Evolutionary conservation across 2,888 invertebrate genomes (phyloP).

Genomic region (Carcina quercana): DNA sequence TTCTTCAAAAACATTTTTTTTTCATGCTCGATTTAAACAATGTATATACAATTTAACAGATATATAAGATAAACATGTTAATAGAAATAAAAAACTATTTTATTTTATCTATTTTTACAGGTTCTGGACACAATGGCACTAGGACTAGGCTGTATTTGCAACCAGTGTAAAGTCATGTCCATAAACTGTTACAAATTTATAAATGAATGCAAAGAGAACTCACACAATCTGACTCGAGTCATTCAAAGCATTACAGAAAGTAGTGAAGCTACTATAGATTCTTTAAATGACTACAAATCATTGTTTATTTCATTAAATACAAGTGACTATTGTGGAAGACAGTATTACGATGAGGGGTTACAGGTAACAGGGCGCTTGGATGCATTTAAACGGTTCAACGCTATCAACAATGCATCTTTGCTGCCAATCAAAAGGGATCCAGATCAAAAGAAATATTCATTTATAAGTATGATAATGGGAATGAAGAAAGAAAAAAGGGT

Average conservation of each 20-base stretch:
- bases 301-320: constrained; percentile 4
- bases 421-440: background rate
- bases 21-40: no score
- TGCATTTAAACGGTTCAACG: background rate
- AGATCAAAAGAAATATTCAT: background rate
- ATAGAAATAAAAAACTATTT: no score
- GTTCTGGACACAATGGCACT: background rate
- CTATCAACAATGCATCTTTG: background rate
- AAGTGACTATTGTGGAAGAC: constrained; percentile 2
- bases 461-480: background rate
- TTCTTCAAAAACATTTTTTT: no score
- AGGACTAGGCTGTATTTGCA: constrained; percentile 3
- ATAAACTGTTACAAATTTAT: constrained; percentile 7
- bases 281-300: background rate
- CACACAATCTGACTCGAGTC: background rate
- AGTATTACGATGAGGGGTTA: constrained; percentile 3
- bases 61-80: no score
- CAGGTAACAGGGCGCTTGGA: background rate
- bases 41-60: no score
- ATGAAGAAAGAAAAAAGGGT: background rate
- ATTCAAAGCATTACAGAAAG: constrained; percentile 3
- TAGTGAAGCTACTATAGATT: background rate
- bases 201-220: constrained; percentile 7
- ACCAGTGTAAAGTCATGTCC: background rate
- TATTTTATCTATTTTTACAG: no score